These are phyloP conservation scores for Butorides virescens DNA, from an alignment of 2,113 vertebrate genomes.

Conservation along the genomic window DNA sequence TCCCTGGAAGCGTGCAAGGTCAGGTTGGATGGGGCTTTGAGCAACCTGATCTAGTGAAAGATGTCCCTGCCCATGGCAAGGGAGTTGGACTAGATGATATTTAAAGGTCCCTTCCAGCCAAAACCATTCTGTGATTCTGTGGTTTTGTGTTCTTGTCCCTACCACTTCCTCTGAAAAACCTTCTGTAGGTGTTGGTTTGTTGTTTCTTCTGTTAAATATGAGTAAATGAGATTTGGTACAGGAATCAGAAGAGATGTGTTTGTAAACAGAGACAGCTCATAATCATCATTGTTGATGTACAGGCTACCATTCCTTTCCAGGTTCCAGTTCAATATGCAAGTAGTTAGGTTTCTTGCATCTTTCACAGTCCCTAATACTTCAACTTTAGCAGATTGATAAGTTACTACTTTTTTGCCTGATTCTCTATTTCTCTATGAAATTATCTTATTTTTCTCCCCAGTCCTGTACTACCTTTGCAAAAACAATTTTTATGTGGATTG, in stretches of 20 bases:
- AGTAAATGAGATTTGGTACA: neutral
- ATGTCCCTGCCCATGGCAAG: neutral
- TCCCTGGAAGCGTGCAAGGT: neutral
- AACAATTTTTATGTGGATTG: neutral
- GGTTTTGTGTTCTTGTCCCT: neutral
- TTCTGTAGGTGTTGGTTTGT: neutral
- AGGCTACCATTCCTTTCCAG: neutral
- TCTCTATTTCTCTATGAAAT: neutral
- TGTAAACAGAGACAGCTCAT: neutral
- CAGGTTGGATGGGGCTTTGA: neutral
- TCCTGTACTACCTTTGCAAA: neutral
- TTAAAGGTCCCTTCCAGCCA: neutral
- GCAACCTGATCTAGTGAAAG: neutral
- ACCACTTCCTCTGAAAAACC: neutral
- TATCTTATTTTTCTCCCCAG: neutral
- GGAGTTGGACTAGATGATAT: accelerated
- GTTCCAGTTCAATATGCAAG: neutral
- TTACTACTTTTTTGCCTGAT: neutral
- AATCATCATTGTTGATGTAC: neutral
- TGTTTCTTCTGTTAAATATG: neutral
- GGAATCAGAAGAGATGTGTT: neutral
- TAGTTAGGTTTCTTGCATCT: neutral
- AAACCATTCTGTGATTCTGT: neutral
- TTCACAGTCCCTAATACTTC: neutral
- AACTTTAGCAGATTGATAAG: neutral